These are phyloP conservation scores for Petrolisthes cinctipes DNA, from an alignment of 2,888 invertebrate species.

Conservation along the genomic window DNA sequence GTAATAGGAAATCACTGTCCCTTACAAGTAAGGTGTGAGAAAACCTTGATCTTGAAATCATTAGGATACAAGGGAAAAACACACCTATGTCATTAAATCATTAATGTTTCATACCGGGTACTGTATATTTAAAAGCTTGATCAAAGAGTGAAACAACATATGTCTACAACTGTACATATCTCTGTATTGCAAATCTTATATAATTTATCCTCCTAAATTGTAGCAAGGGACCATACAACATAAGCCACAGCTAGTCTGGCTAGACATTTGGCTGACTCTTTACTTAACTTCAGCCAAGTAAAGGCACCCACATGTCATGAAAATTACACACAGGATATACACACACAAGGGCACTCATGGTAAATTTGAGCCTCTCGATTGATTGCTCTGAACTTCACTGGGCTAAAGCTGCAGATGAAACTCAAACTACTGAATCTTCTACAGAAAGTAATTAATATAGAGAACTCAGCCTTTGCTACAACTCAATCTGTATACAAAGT, in stretches of 20 bases:
- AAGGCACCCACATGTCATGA: constrained; percentile 22
- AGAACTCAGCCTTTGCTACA: neutral
- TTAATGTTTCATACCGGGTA: no score
- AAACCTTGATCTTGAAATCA: no score
- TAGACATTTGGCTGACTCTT: constrained; percentile 20
- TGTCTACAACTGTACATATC: no score
- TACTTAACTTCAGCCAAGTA: constrained; percentile 31
- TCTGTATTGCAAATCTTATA: no score
- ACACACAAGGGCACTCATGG: no score
- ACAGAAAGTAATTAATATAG: neutral
- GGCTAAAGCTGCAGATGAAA: constrained; percentile 2
- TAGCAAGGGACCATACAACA: neutral
- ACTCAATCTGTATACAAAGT: neutral
- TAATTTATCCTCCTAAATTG: no score
- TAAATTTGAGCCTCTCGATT: neutral
- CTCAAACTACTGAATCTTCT: constrained; percentile 3
- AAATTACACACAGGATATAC: neutral
- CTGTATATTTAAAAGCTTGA: no score
- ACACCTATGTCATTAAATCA: no score
- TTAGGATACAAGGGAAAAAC: no score
- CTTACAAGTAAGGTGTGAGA: no score
- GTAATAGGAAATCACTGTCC: no score
- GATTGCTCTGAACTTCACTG: constrained; percentile 2
- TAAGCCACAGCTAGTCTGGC: neutral
- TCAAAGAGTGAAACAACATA: no score